Conservation (phyloP, 2,113 vertebrate genomes). For the Pelobates fuscus region DNA sequence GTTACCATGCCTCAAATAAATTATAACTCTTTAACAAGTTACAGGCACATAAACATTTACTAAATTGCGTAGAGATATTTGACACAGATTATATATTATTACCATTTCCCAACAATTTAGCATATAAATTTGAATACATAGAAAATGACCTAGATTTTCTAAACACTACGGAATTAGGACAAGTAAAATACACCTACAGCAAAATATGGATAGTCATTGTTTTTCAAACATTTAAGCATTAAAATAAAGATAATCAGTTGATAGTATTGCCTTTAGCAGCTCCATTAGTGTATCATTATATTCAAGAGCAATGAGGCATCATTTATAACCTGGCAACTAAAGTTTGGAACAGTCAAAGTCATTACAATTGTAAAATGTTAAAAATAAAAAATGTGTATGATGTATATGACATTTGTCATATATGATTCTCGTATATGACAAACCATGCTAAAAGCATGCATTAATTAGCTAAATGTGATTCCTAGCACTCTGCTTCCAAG, state of each 20-base stretch:
- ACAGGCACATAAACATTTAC: background rate
- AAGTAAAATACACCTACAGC: background rate
- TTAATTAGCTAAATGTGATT: too few relatives aligned
- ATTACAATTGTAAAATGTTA: too few relatives aligned
- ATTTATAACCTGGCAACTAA: too few relatives aligned
- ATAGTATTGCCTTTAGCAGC: background rate
- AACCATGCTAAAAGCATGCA: too few relatives aligned
- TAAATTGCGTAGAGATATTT: background rate
- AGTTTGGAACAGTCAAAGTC: too few relatives aligned
- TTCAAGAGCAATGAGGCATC: background rate
- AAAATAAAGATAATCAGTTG: background rate
- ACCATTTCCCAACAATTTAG: background rate
- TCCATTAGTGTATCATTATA: background rate
- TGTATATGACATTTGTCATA: too few relatives aligned
- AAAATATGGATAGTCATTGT: background rate
- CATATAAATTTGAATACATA: background rate
- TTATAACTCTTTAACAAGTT: background rate
- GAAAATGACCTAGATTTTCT: background rate
- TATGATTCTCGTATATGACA: too few relatives aligned
- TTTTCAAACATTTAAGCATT: conserved; percentile 1
- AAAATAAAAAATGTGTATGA: too few relatives aligned
- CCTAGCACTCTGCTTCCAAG: too few relatives aligned
- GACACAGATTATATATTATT: background rate
- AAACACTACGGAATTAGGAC: conserved; percentile 8
- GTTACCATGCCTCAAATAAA: background rate